Evolutionary conservation across 2,797 vertebrate species (phyloP), one percentile per base, ranked within the genome.

Genomic region (Onychomys leucogaster): DNA sequence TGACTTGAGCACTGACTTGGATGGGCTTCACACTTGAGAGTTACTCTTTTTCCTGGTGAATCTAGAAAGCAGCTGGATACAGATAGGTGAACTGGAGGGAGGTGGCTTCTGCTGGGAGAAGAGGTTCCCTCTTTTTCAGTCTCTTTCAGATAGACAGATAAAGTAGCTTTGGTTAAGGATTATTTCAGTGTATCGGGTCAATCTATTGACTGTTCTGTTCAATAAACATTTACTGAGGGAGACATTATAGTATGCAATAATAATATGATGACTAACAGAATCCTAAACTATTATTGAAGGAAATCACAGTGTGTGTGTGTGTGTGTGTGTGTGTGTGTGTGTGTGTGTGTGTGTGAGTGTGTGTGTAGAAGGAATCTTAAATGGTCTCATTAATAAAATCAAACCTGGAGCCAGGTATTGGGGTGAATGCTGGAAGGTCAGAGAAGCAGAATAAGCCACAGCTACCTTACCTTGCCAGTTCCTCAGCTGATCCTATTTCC

Each of bases 131-230:
- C 14, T 63, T 10, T 37, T 49, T 27, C 4, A 59, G 83, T 67
- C 84, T 41, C 6, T 81, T 87, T 0, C 43, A 63, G 12, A 52
- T 29, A 76, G 95, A 84, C 71, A 57, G 16, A 49, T 92, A 94
- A 96, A 98, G 93, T 90, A 94, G 96, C 96, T 80, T 95, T 95
- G 73, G 32, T 0, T 76, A 97, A 95, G 90, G 41, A 96, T 71
- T 6, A 46, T 34, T 94, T 89, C 94, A 90, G 97, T 98, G 95
- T 97, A 43, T 57, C 95, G 84, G 96, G 90, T 95, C 97, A 97
- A 92, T 97, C 94, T 57, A 6, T 82, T 75, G 5, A 78, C 96
- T 96, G 0, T 14, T 96, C 96, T 81, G 97, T 1, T 14, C 25
- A 76, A 6, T 86, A 87, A 77, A 27, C 7, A 25, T 89, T 65